phyloP scores from a whole-genome alignment of 2,888 invertebrate genomes.

The Aethes cnicana region DNA sequence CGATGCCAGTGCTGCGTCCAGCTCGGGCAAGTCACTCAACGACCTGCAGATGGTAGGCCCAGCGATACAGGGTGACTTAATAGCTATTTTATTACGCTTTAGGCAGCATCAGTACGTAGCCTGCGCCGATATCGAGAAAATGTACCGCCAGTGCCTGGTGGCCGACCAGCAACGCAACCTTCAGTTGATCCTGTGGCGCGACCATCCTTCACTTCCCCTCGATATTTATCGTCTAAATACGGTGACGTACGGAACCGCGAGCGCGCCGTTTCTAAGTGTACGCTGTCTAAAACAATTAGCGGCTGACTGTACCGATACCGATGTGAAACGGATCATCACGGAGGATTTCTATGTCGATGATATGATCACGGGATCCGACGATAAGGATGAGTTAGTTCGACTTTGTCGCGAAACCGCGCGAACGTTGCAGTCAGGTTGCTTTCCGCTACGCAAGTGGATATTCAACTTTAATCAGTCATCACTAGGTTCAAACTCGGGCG shows the following conservation, averaged over 20 bases:
- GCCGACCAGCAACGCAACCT: constrained; percentile 32
- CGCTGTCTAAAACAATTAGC: constrained; percentile 38
- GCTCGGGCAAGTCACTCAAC: constrained; percentile 23
- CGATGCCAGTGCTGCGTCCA: constrained; percentile 29
- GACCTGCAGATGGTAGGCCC: constrained; percentile 3
- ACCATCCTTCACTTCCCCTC: constrained; percentile 25
- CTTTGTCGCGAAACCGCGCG: not conserved
- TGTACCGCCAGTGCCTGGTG: constrained; percentile 36
- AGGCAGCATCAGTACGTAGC: not conserved
- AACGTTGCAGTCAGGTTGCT: constrained; percentile 1
- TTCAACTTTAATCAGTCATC: no score
- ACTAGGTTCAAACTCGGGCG: not conserved
- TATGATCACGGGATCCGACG: constrained; percentile 22
- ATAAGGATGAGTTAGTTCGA: not conserved
- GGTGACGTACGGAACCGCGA: constrained; percentile 40
- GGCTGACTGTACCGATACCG: constrained; percentile 30
- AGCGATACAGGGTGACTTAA: not conserved
- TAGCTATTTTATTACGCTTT: not conserved
- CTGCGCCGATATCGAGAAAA: constrained; percentile 30
- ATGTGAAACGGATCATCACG: constrained; percentile 31
- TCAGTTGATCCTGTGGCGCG: constrained; percentile 38
- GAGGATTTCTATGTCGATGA: constrained; percentile 42
- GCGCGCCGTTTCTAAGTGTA: constrained; percentile 38
- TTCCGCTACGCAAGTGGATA: constrained; percentile 7
- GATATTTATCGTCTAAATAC: constrained; percentile 35